A percentile compares a stretch with the other conserved stretches of the same genome.
Evolutionary conservation across 2,113 vertebrate genomes (phyloP).

Genomic region (Tyrannus savana): DNA sequence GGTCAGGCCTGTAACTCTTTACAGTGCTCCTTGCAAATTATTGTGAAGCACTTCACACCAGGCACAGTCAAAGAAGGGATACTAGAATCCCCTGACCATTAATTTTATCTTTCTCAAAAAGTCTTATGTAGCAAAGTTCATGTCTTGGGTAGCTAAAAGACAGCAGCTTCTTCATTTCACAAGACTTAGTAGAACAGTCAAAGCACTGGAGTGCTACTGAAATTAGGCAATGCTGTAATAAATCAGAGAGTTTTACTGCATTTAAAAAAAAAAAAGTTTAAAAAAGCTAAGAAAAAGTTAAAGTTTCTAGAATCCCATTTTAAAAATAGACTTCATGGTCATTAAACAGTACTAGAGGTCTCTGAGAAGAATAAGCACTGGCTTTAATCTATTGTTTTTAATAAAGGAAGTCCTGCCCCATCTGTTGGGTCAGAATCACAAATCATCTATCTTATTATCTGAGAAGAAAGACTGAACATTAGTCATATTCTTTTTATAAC

Average conservation of each 20-base stretch:
- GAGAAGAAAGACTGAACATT: conserved; percentile 65
- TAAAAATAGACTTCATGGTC: conserved; percentile 37
- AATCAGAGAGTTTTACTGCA: conserved; percentile 1
- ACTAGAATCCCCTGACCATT: neutral
- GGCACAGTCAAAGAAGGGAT: neutral
- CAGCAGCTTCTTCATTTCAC: neutral
- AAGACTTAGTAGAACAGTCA: neutral
- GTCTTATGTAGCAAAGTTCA: neutral
- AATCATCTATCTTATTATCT: conserved; percentile 69
- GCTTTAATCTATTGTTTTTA: conserved; percentile 61
- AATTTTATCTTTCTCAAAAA: neutral
- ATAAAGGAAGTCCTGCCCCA: conserved; percentile 59
- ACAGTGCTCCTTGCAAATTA: neutral
- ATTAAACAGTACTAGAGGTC: conserved; percentile 42
- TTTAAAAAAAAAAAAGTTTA: neutral
- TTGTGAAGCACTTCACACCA: neutral
- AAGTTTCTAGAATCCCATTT: neutral
- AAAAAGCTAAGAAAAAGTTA: neutral
- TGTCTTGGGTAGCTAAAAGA: neutral
- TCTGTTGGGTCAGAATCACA: conserved; percentile 66
- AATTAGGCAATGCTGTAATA: conserved; percentile 6
- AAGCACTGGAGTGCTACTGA: conserved; percentile 13
- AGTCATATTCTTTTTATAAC: conserved; percentile 72
- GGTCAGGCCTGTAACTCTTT: neutral
- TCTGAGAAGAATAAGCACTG: conserved; percentile 6